Conservation (phyloP, 2,113 vertebrate species). For the Atlantisia rogersi region DNA sequence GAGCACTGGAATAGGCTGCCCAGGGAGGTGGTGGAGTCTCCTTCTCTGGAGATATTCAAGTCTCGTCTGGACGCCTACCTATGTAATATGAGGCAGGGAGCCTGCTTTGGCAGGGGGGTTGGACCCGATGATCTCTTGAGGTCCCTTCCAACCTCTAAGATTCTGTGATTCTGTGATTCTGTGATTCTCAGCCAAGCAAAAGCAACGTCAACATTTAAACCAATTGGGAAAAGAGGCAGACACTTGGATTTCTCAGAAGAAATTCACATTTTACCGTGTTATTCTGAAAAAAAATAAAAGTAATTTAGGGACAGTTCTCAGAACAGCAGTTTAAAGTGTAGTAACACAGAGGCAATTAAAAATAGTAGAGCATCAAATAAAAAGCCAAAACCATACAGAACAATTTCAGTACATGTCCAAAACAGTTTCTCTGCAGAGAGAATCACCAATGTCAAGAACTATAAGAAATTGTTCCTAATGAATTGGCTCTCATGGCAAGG, state of each 20-base stretch:
- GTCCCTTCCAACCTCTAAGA: too few species aligned
- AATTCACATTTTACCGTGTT: background rate
- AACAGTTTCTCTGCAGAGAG: background rate
- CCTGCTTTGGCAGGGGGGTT: too few species aligned
- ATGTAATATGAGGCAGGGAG: too few species aligned
- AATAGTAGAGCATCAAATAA: background rate
- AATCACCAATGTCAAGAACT: background rate
- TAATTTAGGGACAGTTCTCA: background rate
- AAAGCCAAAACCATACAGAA: background rate
- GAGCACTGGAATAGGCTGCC: too few species aligned
- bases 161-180: too few species aligned
- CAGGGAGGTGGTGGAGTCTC: too few species aligned
- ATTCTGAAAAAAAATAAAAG: background rate
- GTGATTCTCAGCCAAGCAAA: background rate
- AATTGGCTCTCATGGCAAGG: background rate
- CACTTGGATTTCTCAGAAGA: background rate
- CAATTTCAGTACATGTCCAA: background rate
- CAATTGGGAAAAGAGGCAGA: background rate
- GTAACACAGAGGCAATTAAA: background rate
- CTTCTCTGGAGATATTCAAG: too few species aligned
- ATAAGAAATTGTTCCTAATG: background rate
- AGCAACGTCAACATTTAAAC: background rate
- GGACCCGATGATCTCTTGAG: too few species aligned
- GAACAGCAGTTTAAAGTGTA: background rate
- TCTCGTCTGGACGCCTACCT: too few species aligned